Percentiles rank a stretch among this genome's conserved stretches.
phyloP scores from a whole-genome alignment of 1,140 invertebrate species.

The Neodiprion lecontei region DNA sequence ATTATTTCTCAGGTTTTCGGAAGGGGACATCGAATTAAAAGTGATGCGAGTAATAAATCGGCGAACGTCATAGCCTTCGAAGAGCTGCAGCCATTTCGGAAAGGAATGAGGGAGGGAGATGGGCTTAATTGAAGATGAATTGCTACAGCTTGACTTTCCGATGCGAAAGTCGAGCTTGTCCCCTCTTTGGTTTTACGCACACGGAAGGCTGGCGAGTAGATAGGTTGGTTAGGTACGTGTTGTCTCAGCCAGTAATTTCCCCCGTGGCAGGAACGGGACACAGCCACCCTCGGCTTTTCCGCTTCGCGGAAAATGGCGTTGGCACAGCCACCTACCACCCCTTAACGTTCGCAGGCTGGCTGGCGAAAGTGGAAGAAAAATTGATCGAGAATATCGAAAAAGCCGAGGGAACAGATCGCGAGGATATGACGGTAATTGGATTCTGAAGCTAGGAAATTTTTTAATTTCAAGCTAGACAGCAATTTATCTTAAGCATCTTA shows the following conservation, averaged over 20 bases:
- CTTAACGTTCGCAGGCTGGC: background rate
- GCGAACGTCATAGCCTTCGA: background rate
- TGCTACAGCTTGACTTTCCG: background rate
- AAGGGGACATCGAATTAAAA: background rate
- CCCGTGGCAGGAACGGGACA: background rate
- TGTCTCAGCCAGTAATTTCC: slow-evolving; percentile 7
- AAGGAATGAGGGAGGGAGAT: background rate
- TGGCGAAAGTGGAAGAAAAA: background rate
- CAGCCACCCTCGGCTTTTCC: background rate
- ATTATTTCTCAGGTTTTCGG: background rate
- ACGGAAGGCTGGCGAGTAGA: background rate
- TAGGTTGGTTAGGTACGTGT: background rate
- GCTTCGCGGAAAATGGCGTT: too few species aligned
- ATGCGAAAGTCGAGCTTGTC: background rate
- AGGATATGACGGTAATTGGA: too few species aligned
- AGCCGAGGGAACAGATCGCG: too few species aligned
- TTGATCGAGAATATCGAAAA: background rate
- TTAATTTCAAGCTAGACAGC: too few species aligned
- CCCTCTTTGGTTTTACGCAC: background rate
- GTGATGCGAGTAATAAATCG: slow-evolving; percentile 1
- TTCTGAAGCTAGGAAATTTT: too few species aligned
- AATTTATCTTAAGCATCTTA: too few species aligned
- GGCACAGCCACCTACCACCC: background rate
- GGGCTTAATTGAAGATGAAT: slow-evolving; percentile 7
- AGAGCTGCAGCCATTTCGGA: background rate